A percentile compares a stretch with the other conserved stretches of the same genome.
Evolutionary conservation across 2,888 invertebrate species (phyloP).

Genomic region (Hydroisotoma schaefferi): DNA sequence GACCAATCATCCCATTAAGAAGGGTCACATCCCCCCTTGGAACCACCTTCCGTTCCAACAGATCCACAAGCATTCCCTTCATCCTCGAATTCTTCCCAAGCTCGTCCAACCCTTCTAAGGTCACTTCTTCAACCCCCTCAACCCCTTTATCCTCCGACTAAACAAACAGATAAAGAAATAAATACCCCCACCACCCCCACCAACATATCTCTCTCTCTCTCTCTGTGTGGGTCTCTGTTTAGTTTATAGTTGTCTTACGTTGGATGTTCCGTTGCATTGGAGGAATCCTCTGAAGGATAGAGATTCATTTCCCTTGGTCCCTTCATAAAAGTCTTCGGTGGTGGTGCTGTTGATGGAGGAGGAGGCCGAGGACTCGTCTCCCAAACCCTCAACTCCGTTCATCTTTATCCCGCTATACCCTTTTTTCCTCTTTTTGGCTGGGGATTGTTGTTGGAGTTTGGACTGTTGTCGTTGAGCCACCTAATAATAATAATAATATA

Average conservation of each 20-base stretch:
- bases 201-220: too few species aligned
- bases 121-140: constrained; percentile 52
- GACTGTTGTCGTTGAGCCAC: constrained; percentile 67
- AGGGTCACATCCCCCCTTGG: constrained; percentile 57
- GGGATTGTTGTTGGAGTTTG: constrained; percentile 56
- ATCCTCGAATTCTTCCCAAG: constrained; percentile 26
- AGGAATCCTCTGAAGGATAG: constrained; percentile 62
- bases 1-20: constrained; percentile 60
- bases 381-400: constrained; percentile 52
- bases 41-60: constrained; percentile 71
- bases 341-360: constrained; percentile 56
- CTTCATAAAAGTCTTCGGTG: too few species aligned
- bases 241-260: constrained; percentile 23
- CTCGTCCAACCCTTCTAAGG: constrained; percentile 55
- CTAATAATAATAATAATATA: constrained; percentile 52
- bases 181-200: too few species aligned
- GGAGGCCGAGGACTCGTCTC: constrained; percentile 57
- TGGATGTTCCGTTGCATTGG: constrained; percentile 58
- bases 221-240: too few species aligned
- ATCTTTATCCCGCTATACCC: too few species aligned
- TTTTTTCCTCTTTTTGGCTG: too few species aligned
- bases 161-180: neutral
- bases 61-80: constrained; percentile 69
- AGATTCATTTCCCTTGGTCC: constrained; percentile 16
- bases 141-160: constrained; percentile 50